A percentile compares a stretch with the other conserved stretches of the same genome.
phyloP scores from a whole-genome alignment of 2,113 vertebrate species.

The Xiphophorus couchianus region DNA sequence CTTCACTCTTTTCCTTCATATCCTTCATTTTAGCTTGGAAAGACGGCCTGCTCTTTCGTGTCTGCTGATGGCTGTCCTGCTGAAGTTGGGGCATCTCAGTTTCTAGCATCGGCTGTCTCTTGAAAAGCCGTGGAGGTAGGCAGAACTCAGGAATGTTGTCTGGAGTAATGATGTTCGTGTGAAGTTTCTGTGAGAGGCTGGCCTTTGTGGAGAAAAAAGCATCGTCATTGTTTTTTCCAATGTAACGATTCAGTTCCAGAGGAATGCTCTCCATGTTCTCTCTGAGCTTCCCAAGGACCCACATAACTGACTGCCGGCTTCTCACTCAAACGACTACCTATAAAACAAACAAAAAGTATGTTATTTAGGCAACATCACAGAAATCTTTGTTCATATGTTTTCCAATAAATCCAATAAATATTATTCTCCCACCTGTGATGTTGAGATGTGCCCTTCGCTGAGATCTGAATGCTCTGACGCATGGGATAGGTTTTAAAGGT shows the following conservation, averaged over 20 bases:
- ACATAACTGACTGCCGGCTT: slow-evolving; percentile 49
- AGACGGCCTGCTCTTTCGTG: background rate
- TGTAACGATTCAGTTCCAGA: slow-evolving; percentile 49
- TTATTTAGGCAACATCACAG: background rate
- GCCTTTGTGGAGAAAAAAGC: slow-evolving; percentile 45
- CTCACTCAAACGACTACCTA: slow-evolving; percentile 11
- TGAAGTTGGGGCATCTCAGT: slow-evolving; percentile 3
- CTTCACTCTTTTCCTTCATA: slow-evolving; percentile 9
- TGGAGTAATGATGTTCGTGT: slow-evolving; percentile 79
- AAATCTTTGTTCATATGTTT: slow-evolving; percentile 2
- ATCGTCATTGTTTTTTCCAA: slow-evolving; percentile 56
- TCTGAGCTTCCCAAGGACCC: slow-evolving; percentile 70
- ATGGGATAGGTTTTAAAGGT: slow-evolving; percentile 54
- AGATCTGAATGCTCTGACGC: slow-evolving; percentile 19
- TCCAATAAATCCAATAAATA: background rate
- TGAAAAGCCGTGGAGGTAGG: slow-evolving; percentile 75
- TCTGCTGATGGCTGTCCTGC: slow-evolving; percentile 2
- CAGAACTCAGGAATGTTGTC: slow-evolving; percentile 82
- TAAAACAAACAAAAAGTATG: slow-evolving; percentile 8
- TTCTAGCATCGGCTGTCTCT: slow-evolving; percentile 27
- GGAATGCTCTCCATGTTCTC: slow-evolving; percentile 67
- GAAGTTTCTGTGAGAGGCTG: slow-evolving; percentile 61
- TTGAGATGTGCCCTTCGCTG: slow-evolving; percentile 8
- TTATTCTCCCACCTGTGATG: slow-evolving; percentile 46
- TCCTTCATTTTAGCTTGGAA: background rate